Base-by-base conservation (phyloP, 2,797 vertebrate species). In the Takifugu rubripes region DNA sequence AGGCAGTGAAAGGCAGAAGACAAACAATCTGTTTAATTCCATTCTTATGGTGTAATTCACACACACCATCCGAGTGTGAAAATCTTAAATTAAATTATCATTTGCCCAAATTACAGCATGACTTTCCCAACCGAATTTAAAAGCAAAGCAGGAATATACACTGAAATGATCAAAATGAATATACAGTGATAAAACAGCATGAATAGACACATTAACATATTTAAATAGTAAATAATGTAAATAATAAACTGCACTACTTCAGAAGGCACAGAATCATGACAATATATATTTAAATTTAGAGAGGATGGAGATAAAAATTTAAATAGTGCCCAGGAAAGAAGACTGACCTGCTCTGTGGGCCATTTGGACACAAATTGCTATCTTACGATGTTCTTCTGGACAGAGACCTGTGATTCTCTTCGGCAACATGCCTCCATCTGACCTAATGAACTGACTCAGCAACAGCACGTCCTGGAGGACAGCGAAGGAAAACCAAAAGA, bases 371-470 rank as follows among this genome's bases (percentile, higher is more conserved):
- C 97, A 99, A 16, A 89, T 75, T 24, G 84, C 75, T 9, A 99
- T 85, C 79, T 98, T 99, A 55, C 21, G 86, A 78, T 99, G 97
- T 62, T 99, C 97, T 64, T 95, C 90, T 10, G 11, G 5, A 75
- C 97, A 99, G n/a, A 99, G 92, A 49, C 96, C 94, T 0, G 97
- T 98, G 83, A 96, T 47, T 55, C 83, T 92, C 46, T 83, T 90
- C 1, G 97, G 90, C 68, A 99, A 81, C 94, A 99, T 92, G 44
- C 95, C 94, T 63, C 96, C 96, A 11, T 95, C 94, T 5, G 93
- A 93, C 42, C 92, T 91, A 82, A 99, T 95, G 73, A 99, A 99
- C 88, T 99, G 97, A 71, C 94, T 94, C 52, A 99, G 91, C 72
- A 99, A 69, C 74, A 99, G 79, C 5, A 99, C 96, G 1, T 99